Percentiles rank a stretch among this genome's conserved stretches.
These are phyloP conservation scores for Tragelaphus strepsiceros DNA, from an alignment of 2,113 vertebrate genomes.

Conservation along the genomic window DNA sequence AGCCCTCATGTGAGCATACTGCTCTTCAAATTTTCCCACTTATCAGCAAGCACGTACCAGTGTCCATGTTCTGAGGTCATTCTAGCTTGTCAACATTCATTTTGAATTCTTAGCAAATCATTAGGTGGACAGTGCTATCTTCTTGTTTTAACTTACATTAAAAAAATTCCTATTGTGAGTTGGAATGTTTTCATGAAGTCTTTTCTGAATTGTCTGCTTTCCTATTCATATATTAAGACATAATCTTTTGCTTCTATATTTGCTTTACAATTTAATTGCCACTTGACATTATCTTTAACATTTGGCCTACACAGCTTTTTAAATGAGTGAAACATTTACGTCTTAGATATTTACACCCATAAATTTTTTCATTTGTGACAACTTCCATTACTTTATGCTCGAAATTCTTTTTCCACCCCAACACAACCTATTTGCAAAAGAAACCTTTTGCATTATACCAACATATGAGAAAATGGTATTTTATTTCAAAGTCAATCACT, in stretches of 20 bases:
- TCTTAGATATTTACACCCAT: background rate
- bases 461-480: background rate
- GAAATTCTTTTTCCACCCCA: background rate
- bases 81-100: background rate
- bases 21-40: background rate
- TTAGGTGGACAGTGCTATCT: background rate
- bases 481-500: background rate
- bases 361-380: background rate
- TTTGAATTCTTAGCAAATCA: background rate
- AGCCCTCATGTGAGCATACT: background rate
- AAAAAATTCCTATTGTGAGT: background rate
- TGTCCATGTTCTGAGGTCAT: background rate
- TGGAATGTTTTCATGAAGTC: background rate
- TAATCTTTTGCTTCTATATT: background rate
- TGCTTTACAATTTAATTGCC: background rate
- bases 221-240: background rate
- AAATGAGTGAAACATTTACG: background rate
- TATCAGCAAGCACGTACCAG: background rate
- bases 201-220: background rate
- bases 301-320: background rate
- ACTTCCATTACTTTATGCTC: background rate
- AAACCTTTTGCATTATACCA: background rate
- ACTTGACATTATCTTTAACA: background rate
- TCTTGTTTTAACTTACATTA: background rate
- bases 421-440: background rate